These are phyloP conservation scores for Tautogolabrus adspersus DNA, from an alignment of 2,113 vertebrate genomes.

Conservation along the genomic window DNA sequence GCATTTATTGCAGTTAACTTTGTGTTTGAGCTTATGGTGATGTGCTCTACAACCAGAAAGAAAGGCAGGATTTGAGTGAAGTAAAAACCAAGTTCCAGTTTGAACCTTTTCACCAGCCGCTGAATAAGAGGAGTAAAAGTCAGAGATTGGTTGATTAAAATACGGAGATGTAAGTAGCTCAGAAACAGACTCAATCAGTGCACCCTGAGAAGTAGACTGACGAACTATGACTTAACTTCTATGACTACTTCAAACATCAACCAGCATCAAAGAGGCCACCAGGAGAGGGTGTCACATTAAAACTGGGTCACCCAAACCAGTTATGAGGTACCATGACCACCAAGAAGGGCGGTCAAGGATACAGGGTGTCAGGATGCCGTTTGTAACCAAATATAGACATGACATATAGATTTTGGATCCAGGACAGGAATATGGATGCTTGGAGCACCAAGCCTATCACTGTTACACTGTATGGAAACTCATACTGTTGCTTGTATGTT, in stretches of 20 bases:
- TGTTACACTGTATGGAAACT: slow-evolving; percentile 33
- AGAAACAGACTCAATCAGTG: no score
- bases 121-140: no score
- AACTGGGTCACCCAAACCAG: slow-evolving; percentile 42
- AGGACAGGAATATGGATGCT: slow-evolving; percentile 33
- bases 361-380: slow-evolving; percentile 10
- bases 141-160: no score
- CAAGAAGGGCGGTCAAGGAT: background rate
- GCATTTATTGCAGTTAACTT: no score
- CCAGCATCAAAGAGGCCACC: slow-evolving; percentile 13
- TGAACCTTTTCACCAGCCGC: no score
- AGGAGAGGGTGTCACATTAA: slow-evolving; percentile 29
- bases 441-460: slow-evolving; percentile 29
- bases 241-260: slow-evolving; percentile 15
- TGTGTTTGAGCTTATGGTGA: no score
- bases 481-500: slow-evolving; percentile 52
- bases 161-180: no score
- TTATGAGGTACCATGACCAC: slow-evolving; percentile 19
- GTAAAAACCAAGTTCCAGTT: no score
- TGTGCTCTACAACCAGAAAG: no score
- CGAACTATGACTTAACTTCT: slow-evolving; percentile 29
- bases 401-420: slow-evolving; percentile 36
- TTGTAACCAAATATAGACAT: slow-evolving; percentile 55
- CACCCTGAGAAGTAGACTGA: background rate
- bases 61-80: no score